Evolutionary conservation across 2,113 vertebrate genomes (phyloP).

Genomic region (Tringa solitaria): DNA sequence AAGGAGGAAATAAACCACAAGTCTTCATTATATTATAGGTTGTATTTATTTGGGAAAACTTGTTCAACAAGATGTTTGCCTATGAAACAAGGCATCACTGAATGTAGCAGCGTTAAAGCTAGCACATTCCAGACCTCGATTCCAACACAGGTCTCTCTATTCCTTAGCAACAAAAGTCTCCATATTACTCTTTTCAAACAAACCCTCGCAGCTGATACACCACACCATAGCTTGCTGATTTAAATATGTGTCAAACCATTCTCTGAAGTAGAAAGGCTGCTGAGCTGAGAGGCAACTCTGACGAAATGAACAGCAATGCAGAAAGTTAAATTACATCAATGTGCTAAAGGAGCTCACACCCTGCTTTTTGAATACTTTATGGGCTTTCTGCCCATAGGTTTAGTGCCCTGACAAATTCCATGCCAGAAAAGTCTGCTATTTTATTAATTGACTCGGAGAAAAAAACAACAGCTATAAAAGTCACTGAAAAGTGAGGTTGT

Average conservation of each 20-base stretch:
- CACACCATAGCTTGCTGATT: rapidly evolving
- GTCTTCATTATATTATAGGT: neutral
- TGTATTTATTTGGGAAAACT: neutral
- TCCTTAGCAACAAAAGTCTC: neutral
- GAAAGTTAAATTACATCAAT: neutral
- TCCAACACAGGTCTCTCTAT: neutral
- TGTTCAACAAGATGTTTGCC: neutral
- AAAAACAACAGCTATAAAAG: neutral
- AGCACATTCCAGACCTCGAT: neutral
- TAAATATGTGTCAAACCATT: neutral
- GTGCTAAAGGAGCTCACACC: neutral
- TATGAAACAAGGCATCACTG: neutral
- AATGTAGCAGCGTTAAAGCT: neutral
- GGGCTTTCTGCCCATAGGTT: neutral
- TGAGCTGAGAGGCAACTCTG: neutral
- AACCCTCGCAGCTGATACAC: neutral
- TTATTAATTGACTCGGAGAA: neutral
- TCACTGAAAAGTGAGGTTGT: neutral
- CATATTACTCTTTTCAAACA: neutral
- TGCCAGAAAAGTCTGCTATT: neutral
- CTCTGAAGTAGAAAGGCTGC: neutral
- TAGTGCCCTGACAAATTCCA: neutral
- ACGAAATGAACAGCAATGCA: neutral
- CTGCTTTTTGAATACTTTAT: neutral
- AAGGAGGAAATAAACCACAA: neutral